Conservation (phyloP, 2,888 invertebrate species). For the Toxonevra muliebris region DNA sequence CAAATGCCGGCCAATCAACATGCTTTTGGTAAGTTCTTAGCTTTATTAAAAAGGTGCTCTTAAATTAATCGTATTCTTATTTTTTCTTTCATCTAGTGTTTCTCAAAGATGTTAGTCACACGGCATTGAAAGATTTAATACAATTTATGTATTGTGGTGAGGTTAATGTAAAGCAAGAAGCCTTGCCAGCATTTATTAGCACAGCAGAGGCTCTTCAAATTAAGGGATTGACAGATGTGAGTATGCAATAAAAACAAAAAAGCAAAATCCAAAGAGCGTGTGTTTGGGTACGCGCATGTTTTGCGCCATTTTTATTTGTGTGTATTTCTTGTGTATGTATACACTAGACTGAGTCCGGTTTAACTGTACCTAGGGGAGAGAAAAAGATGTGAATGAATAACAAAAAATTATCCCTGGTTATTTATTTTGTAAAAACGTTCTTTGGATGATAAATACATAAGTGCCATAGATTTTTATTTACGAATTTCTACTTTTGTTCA, state of each 20-base stretch:
- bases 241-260: constrained; percentile 57
- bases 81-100: constrained; percentile 67
- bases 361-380: constrained; percentile 17
- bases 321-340: neutral
- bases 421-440: too few species aligned
- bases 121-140: constrained; percentile 75
- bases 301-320: constrained; percentile 21
- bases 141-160: constrained; percentile 79
- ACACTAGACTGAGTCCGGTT: neutral
- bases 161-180: constrained; percentile 78
- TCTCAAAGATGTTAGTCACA: constrained; percentile 76
- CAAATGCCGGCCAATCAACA: constrained; percentile 75
- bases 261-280: neutral
- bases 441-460: too few species aligned
- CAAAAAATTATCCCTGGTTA: too few species aligned
- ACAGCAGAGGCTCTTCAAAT: constrained; percentile 78
- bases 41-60: neutral
- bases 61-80: neutral
- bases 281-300: constrained; percentile 3
- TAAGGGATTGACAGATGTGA: constrained; percentile 74
- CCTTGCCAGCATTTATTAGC: constrained; percentile 76
- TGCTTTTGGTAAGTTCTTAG: constrained; percentile 70
- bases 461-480: neutral
- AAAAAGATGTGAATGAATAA: too few species aligned
- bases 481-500: constrained; percentile 32